These are phyloP conservation scores for Harmothoe impar DNA, from an alignment of 2,888 invertebrate species.

Conservation along the genomic window DNA sequence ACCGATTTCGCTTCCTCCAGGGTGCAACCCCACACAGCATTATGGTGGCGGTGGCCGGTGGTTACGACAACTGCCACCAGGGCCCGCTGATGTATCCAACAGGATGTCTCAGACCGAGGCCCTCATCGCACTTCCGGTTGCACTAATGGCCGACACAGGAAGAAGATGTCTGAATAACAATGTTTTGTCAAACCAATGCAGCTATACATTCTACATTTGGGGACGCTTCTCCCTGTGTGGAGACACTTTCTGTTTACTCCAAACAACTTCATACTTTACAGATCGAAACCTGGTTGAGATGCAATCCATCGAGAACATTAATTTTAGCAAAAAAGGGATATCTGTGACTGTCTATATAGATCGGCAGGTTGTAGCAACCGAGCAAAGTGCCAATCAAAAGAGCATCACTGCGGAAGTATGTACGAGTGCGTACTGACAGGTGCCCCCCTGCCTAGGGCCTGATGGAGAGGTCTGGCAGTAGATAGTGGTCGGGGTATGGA, in stretches of 20 bases:
- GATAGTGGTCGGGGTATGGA: background rate
- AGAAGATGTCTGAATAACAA: too few species aligned
- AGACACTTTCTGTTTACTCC: too few species aligned
- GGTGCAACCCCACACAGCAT: background rate
- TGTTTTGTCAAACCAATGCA: too few species aligned
- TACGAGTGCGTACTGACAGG: background rate
- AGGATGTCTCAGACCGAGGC: background rate
- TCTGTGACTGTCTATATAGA: too few species aligned
- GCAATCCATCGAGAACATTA: too few species aligned
- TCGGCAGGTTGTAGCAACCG: too few species aligned
- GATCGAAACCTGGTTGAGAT: too few species aligned
- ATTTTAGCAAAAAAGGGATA: too few species aligned
- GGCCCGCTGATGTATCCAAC: background rate
- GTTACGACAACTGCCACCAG: constrained; percentile 30
- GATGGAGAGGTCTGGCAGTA: constrained; percentile 22
- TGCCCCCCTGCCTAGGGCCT: background rate
- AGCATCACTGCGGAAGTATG: background rate
- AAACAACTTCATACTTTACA: too few species aligned
- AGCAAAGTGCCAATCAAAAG: too few species aligned
- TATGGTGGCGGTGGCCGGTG: background rate
- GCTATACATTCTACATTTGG: too few species aligned
- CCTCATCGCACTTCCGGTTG: background rate
- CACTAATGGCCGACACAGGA: background rate
- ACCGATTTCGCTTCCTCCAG: background rate
- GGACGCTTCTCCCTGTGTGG: too few species aligned